A percentile compares a stretch with the other conserved stretches of the same genome.
phyloP scores from a whole-genome alignment of 2,888 invertebrate species.

The Lithophane socia region DNA sequence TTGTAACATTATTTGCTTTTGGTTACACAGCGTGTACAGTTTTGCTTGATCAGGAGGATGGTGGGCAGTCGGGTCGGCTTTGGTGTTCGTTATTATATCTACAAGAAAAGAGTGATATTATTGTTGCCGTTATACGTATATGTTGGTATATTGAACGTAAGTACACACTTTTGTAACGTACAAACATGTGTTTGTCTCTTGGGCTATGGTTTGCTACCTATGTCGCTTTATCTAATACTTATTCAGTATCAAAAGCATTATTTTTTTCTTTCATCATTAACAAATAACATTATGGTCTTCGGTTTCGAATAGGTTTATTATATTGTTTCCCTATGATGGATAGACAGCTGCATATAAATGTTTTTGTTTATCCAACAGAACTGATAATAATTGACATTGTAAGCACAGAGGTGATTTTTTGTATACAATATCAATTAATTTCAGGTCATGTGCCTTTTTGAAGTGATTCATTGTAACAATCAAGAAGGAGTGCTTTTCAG shows the following conservation, averaged over 20 bases:
- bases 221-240: constrained; percentile 56
- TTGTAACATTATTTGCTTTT: constrained; percentile 70
- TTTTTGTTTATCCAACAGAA: constrained; percentile 5
- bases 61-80: constrained; percentile 72
- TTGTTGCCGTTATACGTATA: constrained; percentile 67
- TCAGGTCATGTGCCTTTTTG: constrained; percentile 1
- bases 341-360: not conserved
- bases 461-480: not conserved
- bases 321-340: not conserved
- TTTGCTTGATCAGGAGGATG: constrained; percentile 77
- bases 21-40: constrained; percentile 73
- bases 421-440: constrained; percentile 2
- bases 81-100: constrained; percentile 72
- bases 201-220: constrained; percentile 55
- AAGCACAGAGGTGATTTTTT: constrained; percentile 6
- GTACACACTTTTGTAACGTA: constrained; percentile 79
- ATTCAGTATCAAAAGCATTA: constrained; percentile 16
- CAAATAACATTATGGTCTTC: constrained; percentile 22
- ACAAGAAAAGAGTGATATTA: constrained; percentile 74
- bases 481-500: not conserved
- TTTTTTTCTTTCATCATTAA: constrained; percentile 32
- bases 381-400: constrained; percentile 12
- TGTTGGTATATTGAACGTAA: constrained; percentile 75
- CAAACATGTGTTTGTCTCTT: constrained; percentile 56
- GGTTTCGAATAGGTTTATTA: constrained; percentile 31